phyloP scores from a whole-genome alignment of 2,888 invertebrate genomes.

The Volucella zonaria region DNA sequence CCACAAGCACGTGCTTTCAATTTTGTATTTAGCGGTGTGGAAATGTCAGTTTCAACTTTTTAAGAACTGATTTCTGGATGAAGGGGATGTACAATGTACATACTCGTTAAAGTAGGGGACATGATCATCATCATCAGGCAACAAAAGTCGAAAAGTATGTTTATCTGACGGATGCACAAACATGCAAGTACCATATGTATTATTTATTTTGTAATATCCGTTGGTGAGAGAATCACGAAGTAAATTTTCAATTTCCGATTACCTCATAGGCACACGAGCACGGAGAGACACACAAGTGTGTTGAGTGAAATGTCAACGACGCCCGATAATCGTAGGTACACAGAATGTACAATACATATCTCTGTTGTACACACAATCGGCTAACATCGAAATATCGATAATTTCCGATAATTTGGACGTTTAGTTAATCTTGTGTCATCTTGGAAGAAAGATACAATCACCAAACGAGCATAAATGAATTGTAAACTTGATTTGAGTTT shows the following conservation, averaged over 20 bases:
- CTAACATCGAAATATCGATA: slow-evolving; percentile 14
- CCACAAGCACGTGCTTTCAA: slow-evolving; percentile 42
- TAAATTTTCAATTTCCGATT: slow-evolving; percentile 35
- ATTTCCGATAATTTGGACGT: slow-evolving; percentile 36
- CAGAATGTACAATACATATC: slow-evolving; percentile 30
- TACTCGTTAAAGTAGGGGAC: too few relatives aligned
- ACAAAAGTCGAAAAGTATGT: background rate
- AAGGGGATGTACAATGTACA: background rate
- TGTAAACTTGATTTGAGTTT: slow-evolving; percentile 38
- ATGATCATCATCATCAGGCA: too few relatives aligned
- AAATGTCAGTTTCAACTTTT: slow-evolving; percentile 38
- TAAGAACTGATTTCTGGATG: background rate
- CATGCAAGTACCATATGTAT: background rate
- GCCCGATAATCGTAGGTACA: background rate
- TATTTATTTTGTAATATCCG: slow-evolving; percentile 33
- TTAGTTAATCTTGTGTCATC: slow-evolving; percentile 22
- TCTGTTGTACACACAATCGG: slow-evolving; percentile 26
- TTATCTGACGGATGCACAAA: slow-evolving; percentile 22
- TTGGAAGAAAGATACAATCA: background rate
- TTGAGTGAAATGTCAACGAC: slow-evolving; percentile 37
- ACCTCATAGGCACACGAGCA: background rate
- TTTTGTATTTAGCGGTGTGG: slow-evolving; percentile 25
- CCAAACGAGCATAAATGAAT: slow-evolving; percentile 46
- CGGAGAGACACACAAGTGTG: background rate
- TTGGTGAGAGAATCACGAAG: background rate